These are phyloP conservation scores for Ceyx erithaca DNA, from an alignment of 2,797 vertebrate genomes.

Conservation along the genomic window DNA sequence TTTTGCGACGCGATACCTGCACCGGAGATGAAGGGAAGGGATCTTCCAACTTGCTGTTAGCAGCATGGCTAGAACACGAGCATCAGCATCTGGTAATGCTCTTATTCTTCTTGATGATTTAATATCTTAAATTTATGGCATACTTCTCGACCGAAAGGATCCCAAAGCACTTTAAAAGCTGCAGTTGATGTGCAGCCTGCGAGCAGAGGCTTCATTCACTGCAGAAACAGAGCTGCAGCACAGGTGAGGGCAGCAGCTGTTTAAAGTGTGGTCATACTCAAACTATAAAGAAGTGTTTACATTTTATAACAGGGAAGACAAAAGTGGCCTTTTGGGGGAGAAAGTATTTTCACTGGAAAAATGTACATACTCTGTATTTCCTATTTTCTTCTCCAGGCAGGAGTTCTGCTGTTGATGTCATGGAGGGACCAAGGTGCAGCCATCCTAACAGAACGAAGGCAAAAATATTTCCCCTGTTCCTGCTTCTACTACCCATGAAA, in stretches of 20 bases:
- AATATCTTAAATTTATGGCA: constrained; percentile 21
- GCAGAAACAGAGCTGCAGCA: constrained; percentile 30
- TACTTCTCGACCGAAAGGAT: constrained; percentile 17
- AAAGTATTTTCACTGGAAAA: constrained; percentile 49
- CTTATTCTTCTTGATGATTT: constrained; percentile 1
- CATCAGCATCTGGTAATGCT: constrained; percentile 40
- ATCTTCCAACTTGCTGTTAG: not conserved
- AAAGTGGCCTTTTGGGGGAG: constrained; percentile 47
- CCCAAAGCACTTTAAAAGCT: not conserved
- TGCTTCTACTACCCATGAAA: not conserved
- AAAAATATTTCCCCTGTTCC: not conserved
- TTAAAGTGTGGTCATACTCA: constrained; percentile 44
- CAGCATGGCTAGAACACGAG: not conserved
- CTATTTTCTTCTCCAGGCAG: constrained; percentile 26
- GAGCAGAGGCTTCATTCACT: constrained; percentile 16
- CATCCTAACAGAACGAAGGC: not conserved
- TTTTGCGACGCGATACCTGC: not conserved
- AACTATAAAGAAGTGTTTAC: constrained; percentile 44
- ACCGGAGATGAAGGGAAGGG: not conserved
- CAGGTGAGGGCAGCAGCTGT: constrained; percentile 51
- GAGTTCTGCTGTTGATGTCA: constrained; percentile 18
- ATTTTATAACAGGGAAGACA: constrained; percentile 49
- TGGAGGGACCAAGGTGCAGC: not conserved
- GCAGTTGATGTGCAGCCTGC: not conserved
- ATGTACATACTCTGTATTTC: constrained; percentile 23